phyloP scores from a whole-genome alignment of 2,888 invertebrate species.

The Dolichomitus sp. region DNA sequence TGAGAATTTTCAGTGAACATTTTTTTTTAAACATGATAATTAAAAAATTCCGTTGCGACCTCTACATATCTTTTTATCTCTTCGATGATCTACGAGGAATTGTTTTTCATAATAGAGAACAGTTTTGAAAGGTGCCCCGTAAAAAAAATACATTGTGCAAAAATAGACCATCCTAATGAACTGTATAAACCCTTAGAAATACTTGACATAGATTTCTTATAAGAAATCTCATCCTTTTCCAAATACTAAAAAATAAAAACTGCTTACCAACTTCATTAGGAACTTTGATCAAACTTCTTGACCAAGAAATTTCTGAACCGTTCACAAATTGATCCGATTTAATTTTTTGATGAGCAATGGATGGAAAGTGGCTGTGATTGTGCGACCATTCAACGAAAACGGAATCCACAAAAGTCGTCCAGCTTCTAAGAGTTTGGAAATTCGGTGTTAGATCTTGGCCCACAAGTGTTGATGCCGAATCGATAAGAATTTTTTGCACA shows the following conservation, averaged over 20 bases:
- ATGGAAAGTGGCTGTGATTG: slow-evolving; percentile 2
- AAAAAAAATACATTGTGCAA: no score
- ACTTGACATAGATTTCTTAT: no score
- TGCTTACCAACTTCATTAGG: slow-evolving; percentile 39
- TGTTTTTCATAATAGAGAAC: no score
- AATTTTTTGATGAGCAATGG: background rate
- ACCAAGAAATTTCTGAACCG: background rate
- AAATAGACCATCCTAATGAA: no score
- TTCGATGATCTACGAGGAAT: no score
- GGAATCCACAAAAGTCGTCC: slow-evolving; percentile 10
- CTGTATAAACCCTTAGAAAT: no score
- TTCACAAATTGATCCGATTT: background rate
- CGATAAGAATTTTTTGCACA: slow-evolving; percentile 68
- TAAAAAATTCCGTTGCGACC: no score
- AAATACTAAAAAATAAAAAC: background rate
- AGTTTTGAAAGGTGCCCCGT: no score
- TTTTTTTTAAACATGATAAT: no score
- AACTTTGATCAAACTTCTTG: background rate
- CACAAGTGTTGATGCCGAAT: slow-evolving; percentile 57
- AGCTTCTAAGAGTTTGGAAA: slow-evolving; percentile 45
- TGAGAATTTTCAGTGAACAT: no score
- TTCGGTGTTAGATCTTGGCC: slow-evolving; percentile 48
- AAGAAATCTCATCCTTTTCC: background rate
- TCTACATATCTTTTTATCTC: no score
- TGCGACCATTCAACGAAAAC: background rate